A percentile compares a stretch with the other conserved stretches of the same genome.
phyloP scores from a whole-genome alignment of 2,797 vertebrate species.

The Cirrhinus molitorella region DNA sequence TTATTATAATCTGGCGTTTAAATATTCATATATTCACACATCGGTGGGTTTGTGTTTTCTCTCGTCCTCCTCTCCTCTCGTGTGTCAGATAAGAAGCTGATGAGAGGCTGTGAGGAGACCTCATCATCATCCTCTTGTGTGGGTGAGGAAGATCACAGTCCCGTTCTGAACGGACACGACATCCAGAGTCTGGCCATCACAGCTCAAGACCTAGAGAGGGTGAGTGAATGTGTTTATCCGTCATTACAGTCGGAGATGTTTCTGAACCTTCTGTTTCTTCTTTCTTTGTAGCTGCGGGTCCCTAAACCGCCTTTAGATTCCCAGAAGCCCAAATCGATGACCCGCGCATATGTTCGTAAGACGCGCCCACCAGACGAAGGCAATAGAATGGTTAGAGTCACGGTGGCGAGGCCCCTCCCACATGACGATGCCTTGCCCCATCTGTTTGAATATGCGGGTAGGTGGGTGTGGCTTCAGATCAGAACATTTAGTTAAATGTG shows the following conservation, averaged over 20 bases:
- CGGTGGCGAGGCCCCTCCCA: conserved; percentile 67
- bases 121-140: conserved; percentile 37
- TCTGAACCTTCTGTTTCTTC: neutral
- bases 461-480: neutral
- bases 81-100: conserved; percentile 76
- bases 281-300: conserved; percentile 71
- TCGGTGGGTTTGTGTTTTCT: neutral
- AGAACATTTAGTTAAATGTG: neutral
- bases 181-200: conserved; percentile 76
- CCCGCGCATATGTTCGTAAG: conserved; percentile 71
- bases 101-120: conserved; percentile 62
- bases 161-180: conserved; percentile 72
- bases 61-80: neutral
- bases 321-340: conserved; percentile 66
- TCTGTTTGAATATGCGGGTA: conserved; percentile 76
- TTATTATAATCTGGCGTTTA: neutral
- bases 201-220: conserved; percentile 77
- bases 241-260: neutral
- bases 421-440: conserved; percentile 52
- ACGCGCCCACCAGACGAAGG: conserved; percentile 64
- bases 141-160: conserved; percentile 66
- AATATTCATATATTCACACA: neutral
- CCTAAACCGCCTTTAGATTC: conserved; percentile 65
- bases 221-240: conserved; percentile 54
- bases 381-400: conserved; percentile 55